phyloP scores from a whole-genome alignment of 2,113 vertebrate genomes.

The human (Homo sapiens) region DNA sequence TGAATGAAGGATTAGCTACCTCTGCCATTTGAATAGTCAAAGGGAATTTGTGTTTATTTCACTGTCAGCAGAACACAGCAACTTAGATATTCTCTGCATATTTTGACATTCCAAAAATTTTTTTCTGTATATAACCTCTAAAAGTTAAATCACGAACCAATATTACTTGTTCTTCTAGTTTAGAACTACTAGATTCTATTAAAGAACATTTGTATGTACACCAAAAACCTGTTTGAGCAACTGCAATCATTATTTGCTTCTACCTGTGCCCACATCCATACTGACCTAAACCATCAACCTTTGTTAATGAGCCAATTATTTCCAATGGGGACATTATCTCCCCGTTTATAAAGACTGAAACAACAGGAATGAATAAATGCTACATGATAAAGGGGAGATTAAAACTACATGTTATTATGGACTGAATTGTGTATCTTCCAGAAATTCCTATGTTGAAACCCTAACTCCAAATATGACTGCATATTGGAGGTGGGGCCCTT shows the following conservation, averaged over 20 bases:
- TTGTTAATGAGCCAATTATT: not conserved
- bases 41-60: conserved; percentile 48
- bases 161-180: not conserved
- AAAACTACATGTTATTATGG: not conserved
- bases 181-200: not conserved
- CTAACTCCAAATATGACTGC: not conserved
- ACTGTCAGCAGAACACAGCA: conserved; percentile 32
- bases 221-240: not conserved
- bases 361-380: not conserved
- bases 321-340: not conserved
- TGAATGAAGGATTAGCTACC: conserved; percentile 68
- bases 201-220: not conserved
- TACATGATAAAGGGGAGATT: not conserved
- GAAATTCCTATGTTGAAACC: not conserved
- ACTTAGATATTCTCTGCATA: not conserved
- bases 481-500: not conserved
- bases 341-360: not conserved
- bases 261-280: not conserved
- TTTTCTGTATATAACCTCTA: not conserved
- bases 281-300: not conserved
- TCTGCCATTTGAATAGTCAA: conserved; percentile 61
- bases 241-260: not conserved
- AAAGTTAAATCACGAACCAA: not conserved
- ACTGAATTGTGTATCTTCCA: not conserved
- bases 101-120: conserved; percentile 37